phyloP scores from a whole-genome alignment of 2,888 invertebrate genomes.

The Hetaerina titia region DNA sequence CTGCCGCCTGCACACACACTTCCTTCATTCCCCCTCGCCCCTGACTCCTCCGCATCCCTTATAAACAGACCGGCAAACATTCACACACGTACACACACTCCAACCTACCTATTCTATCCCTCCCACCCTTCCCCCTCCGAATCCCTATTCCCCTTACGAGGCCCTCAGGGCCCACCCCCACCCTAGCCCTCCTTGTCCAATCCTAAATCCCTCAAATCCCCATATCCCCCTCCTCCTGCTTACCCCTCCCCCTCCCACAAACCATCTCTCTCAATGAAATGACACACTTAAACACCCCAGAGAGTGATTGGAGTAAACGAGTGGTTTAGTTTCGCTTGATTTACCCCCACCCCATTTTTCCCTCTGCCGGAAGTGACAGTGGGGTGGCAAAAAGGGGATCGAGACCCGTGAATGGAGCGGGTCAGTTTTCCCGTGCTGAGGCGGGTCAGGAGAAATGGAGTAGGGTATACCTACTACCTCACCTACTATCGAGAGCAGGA shows the following conservation, averaged over 20 bases:
- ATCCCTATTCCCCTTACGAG: background rate
- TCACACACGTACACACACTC: background rate
- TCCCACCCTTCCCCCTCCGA: background rate
- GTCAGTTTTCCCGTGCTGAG: background rate
- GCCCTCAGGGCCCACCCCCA: no score
- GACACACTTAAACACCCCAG: slow-evolving; percentile 52
- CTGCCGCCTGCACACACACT: background rate
- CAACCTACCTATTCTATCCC: background rate
- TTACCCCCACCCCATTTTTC: background rate
- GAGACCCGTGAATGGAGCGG: background rate
- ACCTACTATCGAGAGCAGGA: background rate
- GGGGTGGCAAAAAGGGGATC: background rate
- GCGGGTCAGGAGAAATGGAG: background rate
- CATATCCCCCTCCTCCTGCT: background rate
- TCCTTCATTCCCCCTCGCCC: background rate
- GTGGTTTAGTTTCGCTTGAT: background rate
- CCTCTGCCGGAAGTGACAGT: background rate
- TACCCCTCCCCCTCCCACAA: background rate
- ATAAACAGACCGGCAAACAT: background rate
- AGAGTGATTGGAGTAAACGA: slow-evolving; percentile 38
- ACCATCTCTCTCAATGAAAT: background rate
- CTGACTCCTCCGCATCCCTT: background rate
- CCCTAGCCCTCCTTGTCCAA: background rate
- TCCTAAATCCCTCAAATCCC: background rate
- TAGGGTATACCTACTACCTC: no score